Conservation (phyloP, 2,797 vertebrate species). For the Gobio occitaniae region DNA sequence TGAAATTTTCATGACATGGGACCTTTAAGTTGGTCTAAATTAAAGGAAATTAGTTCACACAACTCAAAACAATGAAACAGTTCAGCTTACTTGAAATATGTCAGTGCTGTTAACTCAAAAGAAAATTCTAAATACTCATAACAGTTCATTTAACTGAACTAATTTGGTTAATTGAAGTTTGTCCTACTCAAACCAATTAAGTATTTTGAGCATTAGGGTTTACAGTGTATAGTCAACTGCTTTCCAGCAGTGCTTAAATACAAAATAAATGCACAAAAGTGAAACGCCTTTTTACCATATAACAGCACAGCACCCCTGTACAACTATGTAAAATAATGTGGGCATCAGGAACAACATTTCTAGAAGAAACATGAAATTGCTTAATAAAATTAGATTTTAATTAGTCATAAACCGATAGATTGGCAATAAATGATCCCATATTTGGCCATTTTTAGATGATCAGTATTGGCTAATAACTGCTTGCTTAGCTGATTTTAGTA, state of each 20-base stretch:
- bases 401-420: background rate
- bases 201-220: too few species aligned
- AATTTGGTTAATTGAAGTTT: too few species aligned
- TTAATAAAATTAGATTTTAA: background rate
- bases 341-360: background rate
- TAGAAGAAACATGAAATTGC: background rate
- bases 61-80: too few species aligned
- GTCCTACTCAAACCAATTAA: too few species aligned
- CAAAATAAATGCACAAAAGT: background rate
- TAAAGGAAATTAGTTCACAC: too few species aligned
- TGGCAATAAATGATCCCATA: background rate
- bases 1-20: too few species aligned
- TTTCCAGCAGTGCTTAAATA: background rate
- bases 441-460: too few species aligned
- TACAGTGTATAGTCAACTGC: background rate
- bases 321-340: background rate
- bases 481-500: background rate
- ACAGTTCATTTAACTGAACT: too few species aligned
- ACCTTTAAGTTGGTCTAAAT: too few species aligned
- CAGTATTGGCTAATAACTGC: background rate
- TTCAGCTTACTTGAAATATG: too few species aligned
- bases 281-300: background rate
- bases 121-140: too few species aligned
- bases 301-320: background rate
- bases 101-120: too few species aligned